Percentiles rank a stretch among this genome's conserved stretches.
Conservation (phyloP, 1,140 invertebrate species). For the Drosophila yakuba region DNA sequence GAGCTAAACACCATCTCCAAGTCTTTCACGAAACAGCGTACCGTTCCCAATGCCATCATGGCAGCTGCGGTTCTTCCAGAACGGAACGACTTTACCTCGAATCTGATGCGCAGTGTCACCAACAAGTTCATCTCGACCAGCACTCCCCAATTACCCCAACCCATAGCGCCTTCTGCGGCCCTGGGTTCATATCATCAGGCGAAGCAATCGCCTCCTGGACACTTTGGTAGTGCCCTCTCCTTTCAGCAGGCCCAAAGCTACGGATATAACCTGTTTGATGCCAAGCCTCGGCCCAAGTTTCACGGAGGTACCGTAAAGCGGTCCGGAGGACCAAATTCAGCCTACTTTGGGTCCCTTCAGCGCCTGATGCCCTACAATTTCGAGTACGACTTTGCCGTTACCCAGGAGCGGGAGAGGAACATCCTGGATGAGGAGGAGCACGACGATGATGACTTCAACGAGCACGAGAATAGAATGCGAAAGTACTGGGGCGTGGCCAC, state of each 20-base stretch:
- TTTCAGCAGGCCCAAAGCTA: conserved; percentile 85
- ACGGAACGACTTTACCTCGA: conserved; percentile 72
- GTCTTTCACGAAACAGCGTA: conserved; percentile 86
- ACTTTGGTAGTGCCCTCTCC: conserved; percentile 92
- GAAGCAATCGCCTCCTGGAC: conserved; percentile 78
- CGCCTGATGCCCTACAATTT: conserved; percentile 93
- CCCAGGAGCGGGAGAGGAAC: conserved; percentile 88
- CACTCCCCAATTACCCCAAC: conserved; percentile 65
- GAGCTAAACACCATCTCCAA: conserved; percentile 93
- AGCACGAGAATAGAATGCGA: conserved; percentile 92
- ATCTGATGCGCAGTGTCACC: conserved; percentile 67
- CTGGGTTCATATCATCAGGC: conserved; percentile 43
- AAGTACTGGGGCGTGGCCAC: conserved; percentile 95
- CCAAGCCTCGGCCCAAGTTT: conserved; percentile 64
- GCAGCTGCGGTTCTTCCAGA: conserved; percentile 61
- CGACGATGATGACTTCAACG: conserved; percentile 69
- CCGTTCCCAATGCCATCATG: conserved; percentile 75
- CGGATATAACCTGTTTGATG: conserved; percentile 84
- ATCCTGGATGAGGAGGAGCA: conserved; percentile 88
- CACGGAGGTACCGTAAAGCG: conserved; percentile 80
- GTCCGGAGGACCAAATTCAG: conserved; percentile 91
- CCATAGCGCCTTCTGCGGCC: conserved; percentile 12
- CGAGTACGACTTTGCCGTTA: conserved; percentile 93
- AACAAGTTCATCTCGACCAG: conserved; percentile 82
- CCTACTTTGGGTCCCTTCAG: conserved; percentile 93